phyloP scores from a whole-genome alignment of 2,888 invertebrate species.

The Ochropleura leucogaster region DNA sequence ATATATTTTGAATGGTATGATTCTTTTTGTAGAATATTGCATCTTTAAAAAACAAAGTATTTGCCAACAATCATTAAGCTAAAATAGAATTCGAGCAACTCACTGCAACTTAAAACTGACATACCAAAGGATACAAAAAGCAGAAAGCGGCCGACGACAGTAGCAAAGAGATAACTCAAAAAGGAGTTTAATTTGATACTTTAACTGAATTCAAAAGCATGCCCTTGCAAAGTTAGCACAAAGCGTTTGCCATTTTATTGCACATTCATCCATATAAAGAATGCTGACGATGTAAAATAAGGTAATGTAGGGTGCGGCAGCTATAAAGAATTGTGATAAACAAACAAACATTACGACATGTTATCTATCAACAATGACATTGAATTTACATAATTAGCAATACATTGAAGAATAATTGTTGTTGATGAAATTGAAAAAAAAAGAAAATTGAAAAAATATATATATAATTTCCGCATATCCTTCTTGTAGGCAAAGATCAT shows the following conservation, averaged over 20 bases:
- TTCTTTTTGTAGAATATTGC: neutral
- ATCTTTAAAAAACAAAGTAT: neutral
- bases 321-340: conserved; percentile 50
- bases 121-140: conserved; percentile 24
- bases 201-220: conserved; percentile 60
- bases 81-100: conserved; percentile 22
- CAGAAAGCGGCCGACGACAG: conserved; percentile 35
- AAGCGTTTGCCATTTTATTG: conserved; percentile 58
- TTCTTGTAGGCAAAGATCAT: neutral
- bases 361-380: conserved; percentile 37
- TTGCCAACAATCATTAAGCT: conserved; percentile 16
- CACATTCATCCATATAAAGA: conserved; percentile 60
- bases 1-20: conserved; percentile 6
- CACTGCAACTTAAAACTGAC: conserved; percentile 16
- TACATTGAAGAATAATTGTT: neutral
- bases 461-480: no score
- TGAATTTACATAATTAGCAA: conserved; percentile 27
- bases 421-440: neutral
- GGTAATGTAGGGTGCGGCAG: conserved; percentile 51
- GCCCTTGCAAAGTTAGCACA: conserved; percentile 39
- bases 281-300: conserved; percentile 43
- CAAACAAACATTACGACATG: conserved; percentile 38
- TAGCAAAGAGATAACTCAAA: conserved; percentile 60
- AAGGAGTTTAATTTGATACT: conserved; percentile 62
- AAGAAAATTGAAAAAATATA: no score